Evolutionary conservation across 1,140 invertebrate species (phyloP), one percentile per base, ranked within the genome.

Genomic region (Macrobrachium rosenbergii): DNA sequence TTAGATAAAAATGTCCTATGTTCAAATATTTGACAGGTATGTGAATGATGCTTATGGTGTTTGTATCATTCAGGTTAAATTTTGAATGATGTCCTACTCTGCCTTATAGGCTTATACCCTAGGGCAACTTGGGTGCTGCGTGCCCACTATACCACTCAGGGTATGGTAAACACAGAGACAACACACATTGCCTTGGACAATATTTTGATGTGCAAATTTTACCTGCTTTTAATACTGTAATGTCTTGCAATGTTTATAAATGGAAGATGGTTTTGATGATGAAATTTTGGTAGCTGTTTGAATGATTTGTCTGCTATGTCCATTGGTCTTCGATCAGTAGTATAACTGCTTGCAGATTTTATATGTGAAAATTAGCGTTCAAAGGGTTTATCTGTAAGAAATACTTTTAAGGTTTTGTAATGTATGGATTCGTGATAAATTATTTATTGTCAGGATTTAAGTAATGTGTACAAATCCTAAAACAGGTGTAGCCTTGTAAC

Each of bases 151-250:
- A 87, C 85, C 85, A 73, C 85, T 87, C 85, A 87, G 85, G 85
- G 78, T 87, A 82, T 81, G 59, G 72, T 87, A 87, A 87, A 87
- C 85, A 87, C 85, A 87, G 78, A 85, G 62, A 85, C 62, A 81
- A 73, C 85, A 87, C 85, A 87, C 69, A 75, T 62, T 87, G 85
- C 85, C 85, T 87, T 87, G 59, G 78, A 69, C 81, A 67, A 21
- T 80, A 58, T 52, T 87, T 77, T 59, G 62, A 86, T 73, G 58
- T 80, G 58, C 58, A 86, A 17, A 81, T 59, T 72, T 81, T 83
- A 59, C 69, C 69, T 72, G 69, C 23, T 72, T 43, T 28, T 72
- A 43, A 72, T 52, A 52, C 52, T 52, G 52, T 52, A 52, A 52
- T 52, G 52, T 52, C 52, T 52, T 52, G 52, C 52, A 52, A 52